Conservation (phyloP, 2,888 invertebrate genomes). For the Cryptosula pallasiana region DNA sequence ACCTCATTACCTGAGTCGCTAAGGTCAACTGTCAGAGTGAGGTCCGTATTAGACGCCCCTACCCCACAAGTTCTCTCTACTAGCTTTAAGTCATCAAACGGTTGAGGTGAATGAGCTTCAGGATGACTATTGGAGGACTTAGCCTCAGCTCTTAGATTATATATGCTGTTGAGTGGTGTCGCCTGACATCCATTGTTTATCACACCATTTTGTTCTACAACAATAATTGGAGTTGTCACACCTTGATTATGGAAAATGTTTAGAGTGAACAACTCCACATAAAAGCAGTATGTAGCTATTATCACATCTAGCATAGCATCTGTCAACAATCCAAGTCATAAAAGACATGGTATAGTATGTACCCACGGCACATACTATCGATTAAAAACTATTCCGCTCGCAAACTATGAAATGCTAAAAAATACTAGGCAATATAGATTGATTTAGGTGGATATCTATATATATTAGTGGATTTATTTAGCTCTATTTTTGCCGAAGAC, state of each 20-base stretch:
- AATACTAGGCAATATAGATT: too few relatives aligned
- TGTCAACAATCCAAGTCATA: too few relatives aligned
- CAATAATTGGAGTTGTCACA: neutral
- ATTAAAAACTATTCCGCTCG: too few relatives aligned
- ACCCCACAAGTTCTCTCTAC: neutral
- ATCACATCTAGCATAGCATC: too few relatives aligned
- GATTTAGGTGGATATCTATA: too few relatives aligned
- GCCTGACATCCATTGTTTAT: neutral
- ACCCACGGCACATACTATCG: too few relatives aligned
- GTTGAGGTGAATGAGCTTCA: neutral
- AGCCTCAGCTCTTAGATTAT: neutral
- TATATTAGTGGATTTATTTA: too few relatives aligned
- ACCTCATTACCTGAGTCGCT: slow-evolving; percentile 8
- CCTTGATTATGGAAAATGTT: neutral
- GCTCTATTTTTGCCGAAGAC: too few relatives aligned
- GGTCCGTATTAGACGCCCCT: neutral
- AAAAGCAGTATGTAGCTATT: too few relatives aligned
- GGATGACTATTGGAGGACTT: neutral
- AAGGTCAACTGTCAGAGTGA: neutral
- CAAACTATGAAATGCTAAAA: too few relatives aligned
- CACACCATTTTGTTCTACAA: neutral
- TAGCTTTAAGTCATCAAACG: neutral
- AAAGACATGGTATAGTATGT: too few relatives aligned
- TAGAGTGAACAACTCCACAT: too few relatives aligned
- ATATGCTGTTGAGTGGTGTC: neutral